phyloP scores from a whole-genome alignment of 2,113 vertebrate genomes.

The Myotis yumanensis region DNA sequence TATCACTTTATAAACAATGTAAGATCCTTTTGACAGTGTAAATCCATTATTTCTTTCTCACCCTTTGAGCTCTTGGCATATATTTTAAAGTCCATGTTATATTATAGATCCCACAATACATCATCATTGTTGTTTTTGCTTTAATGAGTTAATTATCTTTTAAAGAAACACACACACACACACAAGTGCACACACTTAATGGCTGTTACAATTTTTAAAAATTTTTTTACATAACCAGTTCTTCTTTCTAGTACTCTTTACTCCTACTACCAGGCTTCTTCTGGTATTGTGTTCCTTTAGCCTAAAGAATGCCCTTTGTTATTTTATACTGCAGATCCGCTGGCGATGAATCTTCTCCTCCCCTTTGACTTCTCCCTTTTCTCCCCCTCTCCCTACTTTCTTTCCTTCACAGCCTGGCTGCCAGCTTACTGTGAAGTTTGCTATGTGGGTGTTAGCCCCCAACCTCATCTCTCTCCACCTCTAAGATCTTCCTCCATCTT shows the following conservation, averaged over 20 bases:
- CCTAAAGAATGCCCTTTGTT: not conserved
- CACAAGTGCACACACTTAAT: not conserved
- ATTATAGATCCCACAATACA: not conserved
- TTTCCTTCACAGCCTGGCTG: not conserved
- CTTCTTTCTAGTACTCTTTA: not conserved
- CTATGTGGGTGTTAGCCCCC: not conserved
- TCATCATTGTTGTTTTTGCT: conserved; percentile 8
- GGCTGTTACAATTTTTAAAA: too few species aligned
- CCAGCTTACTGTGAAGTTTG: not conserved
- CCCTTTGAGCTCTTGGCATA: not conserved
- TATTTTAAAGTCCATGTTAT: not conserved
- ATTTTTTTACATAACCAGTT: not conserved
- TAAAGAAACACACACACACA: not conserved
- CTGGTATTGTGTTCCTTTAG: not conserved
- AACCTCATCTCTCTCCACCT: not conserved
- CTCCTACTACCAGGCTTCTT: not conserved
- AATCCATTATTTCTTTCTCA: not conserved
- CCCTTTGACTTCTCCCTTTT: not conserved
- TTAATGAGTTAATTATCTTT: not conserved
- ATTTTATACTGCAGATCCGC: not conserved
- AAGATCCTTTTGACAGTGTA: not conserved
- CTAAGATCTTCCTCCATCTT: not conserved
- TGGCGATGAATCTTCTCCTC: not conserved
- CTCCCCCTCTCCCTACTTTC: not conserved
- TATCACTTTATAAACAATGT: not conserved